phyloP scores from a whole-genome alignment of 1,140 invertebrate genomes.

The Aporrectodea caliginosa region DNA sequence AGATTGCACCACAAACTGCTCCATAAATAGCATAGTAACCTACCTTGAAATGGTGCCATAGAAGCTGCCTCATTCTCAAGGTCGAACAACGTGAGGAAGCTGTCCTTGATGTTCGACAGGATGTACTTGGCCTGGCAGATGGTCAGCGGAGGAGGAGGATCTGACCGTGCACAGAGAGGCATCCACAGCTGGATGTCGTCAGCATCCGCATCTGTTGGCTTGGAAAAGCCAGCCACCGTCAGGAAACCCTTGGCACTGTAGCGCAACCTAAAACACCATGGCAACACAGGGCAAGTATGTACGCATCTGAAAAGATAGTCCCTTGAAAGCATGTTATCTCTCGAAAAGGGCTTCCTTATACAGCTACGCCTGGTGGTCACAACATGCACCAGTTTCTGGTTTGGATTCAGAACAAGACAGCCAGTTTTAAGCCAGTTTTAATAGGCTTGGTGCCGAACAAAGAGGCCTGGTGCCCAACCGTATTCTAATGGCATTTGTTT shows the following conservation, averaged over 20 bases:
- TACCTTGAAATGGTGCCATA: conserved; percentile 56
- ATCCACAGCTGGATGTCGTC: conserved; percentile 84
- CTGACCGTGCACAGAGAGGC: conserved; percentile 55
- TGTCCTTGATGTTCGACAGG: conserved; percentile 86
- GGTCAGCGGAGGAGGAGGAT: conserved; percentile 61
- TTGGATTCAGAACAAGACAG: too few relatives aligned
- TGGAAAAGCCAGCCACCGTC: conserved; percentile 84
- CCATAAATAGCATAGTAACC: background rate
- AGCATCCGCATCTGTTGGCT: conserved; percentile 80
- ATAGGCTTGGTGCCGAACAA: too few relatives aligned
- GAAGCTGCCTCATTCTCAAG: conserved; percentile 81
- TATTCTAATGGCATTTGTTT: too few relatives aligned
- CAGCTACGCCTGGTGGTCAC: too few relatives aligned
- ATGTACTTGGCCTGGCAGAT: conserved; percentile 84
- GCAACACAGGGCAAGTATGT: too few relatives aligned
- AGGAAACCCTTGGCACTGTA: conserved; percentile 85
- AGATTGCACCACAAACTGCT: background rate
- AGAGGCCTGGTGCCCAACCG: too few relatives aligned
- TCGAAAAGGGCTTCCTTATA: too few relatives aligned
- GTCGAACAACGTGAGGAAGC: conserved; percentile 88
- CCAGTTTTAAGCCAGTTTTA: too few relatives aligned
- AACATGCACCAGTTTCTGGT: too few relatives aligned
- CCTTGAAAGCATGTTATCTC: too few relatives aligned
- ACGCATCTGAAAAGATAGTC: too few relatives aligned
- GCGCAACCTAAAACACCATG: conserved; percentile 63